Base-by-base conservation (phyloP, 2,113 vertebrate genomes). In the Gasterosteus aculeatus region DNA sequence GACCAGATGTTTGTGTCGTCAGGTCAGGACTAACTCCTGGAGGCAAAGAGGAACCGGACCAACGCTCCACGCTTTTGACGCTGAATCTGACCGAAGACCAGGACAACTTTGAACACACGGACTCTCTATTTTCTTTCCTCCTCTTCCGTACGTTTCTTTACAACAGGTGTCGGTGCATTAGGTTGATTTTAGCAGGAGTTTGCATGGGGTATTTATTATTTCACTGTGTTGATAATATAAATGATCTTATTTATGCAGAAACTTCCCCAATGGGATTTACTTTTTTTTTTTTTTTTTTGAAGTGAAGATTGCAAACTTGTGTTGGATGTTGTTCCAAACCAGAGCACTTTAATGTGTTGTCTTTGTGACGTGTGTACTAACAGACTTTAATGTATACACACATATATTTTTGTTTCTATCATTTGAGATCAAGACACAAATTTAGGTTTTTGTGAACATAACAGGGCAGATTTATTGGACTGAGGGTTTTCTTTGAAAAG, bases 321-420 rank as follows among this genome's bases (percentile, higher is more conserved):
- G n/a, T 54, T 5, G 7, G 18, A 19, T 10, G 16, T 63, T 70
- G 44, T 51, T 39, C 2, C 11, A 56, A 68, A 68, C 3, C 41
- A 69, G 31, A 69, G 85, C 85, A 85, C 85, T 90, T 91, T 90
- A 87, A 77, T 53, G 22, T 65, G 64, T 81, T 26, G 3, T 66
- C 70, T 54, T 70, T 2, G 41, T 39, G 46, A 38, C 31, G 31
- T 59, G 47, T 74, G 61, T 22, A 18, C 29, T 67, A 81, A 74
- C 46, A 62, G 18, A 65, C 12, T 65, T 31, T 46, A 59, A 63
- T 63, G 58, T 72, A 14, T 26, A 26, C 22, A 26, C 22, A 26
- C 1, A 26, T 26, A 26, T 26, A 26, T 26, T 47, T 60, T 60
- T 33, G 33, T 3, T 70, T 74, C 46, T 59, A 64, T 67, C 53